Conservation (phyloP, 2,113 vertebrate genomes). For the Cepphus grylle region DNA sequence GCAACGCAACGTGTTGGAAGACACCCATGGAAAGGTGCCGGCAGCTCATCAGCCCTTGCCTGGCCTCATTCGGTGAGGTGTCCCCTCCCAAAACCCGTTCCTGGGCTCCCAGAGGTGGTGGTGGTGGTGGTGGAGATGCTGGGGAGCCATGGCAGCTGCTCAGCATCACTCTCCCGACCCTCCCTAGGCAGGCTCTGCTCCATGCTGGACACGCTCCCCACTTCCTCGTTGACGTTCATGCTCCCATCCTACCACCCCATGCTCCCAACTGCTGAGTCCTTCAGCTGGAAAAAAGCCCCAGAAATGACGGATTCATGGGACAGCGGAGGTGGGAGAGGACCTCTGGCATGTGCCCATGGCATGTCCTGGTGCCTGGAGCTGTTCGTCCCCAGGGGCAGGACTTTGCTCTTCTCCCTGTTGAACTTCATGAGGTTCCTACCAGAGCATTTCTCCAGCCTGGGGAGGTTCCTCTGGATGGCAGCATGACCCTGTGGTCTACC, state of each 20-base stretch:
- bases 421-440: not conserved
- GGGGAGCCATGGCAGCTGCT: not conserved
- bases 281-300: not conserved
- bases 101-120: not conserved
- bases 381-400: not conserved
- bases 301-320: rapidly evolving
- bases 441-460: not conserved
- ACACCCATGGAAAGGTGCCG: rapidly evolving
- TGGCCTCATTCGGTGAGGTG: not conserved
- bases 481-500: rapidly evolving
- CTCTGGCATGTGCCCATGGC: not conserved
- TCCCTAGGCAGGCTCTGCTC: not conserved
- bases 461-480: not conserved
- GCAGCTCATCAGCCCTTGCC: not conserved
- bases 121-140: not conserved
- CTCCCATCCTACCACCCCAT: not conserved
- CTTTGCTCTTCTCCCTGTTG: not conserved
- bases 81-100: not conserved
- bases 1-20: rapidly evolving
- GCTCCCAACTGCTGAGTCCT: rapidly evolving
- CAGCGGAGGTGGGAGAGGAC: rapidly evolving
- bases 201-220: rapidly evolving
- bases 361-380: not conserved
- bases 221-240: rapidly evolving
- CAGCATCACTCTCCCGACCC: not conserved